Evolutionary conservation across 1,140 invertebrate genomes (phyloP), one percentile per base, ranked within the genome.

Genomic region (Magallana ariakensis): DNA sequence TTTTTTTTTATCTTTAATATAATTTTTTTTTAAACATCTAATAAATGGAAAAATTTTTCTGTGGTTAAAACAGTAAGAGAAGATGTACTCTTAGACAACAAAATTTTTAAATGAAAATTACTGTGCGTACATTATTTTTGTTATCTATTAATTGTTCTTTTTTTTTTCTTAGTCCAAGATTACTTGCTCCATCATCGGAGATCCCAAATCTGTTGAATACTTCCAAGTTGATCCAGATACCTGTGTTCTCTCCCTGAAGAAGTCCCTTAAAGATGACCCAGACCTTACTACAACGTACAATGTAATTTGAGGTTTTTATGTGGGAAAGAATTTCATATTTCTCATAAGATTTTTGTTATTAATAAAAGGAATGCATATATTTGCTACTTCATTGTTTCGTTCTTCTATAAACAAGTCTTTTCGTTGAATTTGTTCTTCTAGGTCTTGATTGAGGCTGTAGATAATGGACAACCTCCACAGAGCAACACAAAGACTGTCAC

Each of bases 221-320:
- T 93, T 93, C 83, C 80, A 85, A 33, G 89, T 93, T 15, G 90
- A 93, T 81, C 87, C 86, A 53, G 54, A 87, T 19, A 90, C 92
- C 2, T 93, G 93, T 89, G 90, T 93, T 1, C 54, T 93, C 11
- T 88, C 86, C 9, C 54, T 93, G 54, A 90, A 86, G 33, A 92
- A 91, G 70, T 90, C 87, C 55, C 83, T 93, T 4, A 81, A 87
- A 16, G 82, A 89, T 54, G 93, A 93, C 66, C 87, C 90, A 57
- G 90, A 90, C 55, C 75, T 87, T 15, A 91, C 91, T 13, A 85
- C 87, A 83, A 22, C 84, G 46, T 93, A 93, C 84, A 82, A 15
- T 66, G 92, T 93, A 85, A 89, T 90, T 82, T 82, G n/a, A 11
- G 6, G 16, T 19, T 16, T 3, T 55, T 54, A n/a, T 8, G 15